These are phyloP conservation scores for Ptilonorhynchus violaceus DNA, from an alignment of 2,113 vertebrate species.

Conservation along the genomic window DNA sequence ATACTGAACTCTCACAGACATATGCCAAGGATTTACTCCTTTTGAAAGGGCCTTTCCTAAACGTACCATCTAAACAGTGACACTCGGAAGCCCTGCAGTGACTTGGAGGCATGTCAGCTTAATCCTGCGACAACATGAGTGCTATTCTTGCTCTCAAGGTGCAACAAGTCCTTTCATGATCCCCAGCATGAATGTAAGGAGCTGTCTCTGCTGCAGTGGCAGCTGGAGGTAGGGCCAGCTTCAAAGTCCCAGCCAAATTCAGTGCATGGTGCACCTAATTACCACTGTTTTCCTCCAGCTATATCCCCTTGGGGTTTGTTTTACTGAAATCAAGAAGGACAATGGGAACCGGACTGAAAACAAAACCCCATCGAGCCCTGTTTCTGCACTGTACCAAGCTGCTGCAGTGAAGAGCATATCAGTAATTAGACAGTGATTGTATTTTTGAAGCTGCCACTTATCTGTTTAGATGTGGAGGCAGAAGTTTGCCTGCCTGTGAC, in stretches of 20 bases:
- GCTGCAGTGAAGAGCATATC: neutral
- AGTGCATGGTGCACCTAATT: neutral
- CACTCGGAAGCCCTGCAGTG: neutral
- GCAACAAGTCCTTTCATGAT: neutral
- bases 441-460: neutral
- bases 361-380: neutral
- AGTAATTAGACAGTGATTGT: rapidly evolving
- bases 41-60: neutral
- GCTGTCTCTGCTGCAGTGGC: neutral
- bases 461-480: neutral
- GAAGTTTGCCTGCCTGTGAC: neutral
- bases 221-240: neutral
- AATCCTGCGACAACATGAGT: rapidly evolving
- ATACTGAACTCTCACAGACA: neutral
- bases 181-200: neutral
- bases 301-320: neutral
- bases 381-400: neutral
- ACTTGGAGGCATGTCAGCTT: neutral
- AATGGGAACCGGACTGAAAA: neutral
- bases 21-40: neutral
- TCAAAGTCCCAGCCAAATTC: neutral
- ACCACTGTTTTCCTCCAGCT: neutral
- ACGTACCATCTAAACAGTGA: neutral
- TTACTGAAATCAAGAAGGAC: neutral
- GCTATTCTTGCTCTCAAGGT: neutral